A percentile compares a stretch with the other conserved stretches of the same genome.
These are phyloP conservation scores for Harpalus rubripes DNA, from an alignment of 2,888 invertebrate genomes.

Conservation along the genomic window DNA sequence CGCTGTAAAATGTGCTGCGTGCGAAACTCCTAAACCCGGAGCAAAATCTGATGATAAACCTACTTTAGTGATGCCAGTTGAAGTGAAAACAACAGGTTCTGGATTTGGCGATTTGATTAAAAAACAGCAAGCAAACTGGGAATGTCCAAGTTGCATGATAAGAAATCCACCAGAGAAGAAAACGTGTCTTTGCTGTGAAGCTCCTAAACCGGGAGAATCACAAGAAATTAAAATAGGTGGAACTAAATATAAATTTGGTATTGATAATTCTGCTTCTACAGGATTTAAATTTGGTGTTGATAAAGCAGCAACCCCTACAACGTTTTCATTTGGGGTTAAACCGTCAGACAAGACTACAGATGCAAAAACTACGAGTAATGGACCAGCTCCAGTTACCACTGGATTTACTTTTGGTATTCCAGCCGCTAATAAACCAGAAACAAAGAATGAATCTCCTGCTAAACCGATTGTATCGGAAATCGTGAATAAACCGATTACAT, in stretches of 20 bases:
- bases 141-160: conserved; percentile 82
- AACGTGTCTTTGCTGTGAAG: conserved; percentile 82
- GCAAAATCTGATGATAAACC: conserved; percentile 64
- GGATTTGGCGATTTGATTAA: conserved; percentile 70
- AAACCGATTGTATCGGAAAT: neutral
- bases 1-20: conserved; percentile 79
- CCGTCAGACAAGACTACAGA: conserved; percentile 65
- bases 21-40: conserved; percentile 78
- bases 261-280: conserved; percentile 75
- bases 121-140: conserved; percentile 78
- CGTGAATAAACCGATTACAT: conserved; percentile 8
- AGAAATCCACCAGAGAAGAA: conserved; percentile 78
- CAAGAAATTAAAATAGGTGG: conserved; percentile 70
- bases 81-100: conserved; percentile 59
- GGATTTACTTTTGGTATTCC: conserved; percentile 60
- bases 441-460: conserved; percentile 23
- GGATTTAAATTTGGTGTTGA: conserved; percentile 70
- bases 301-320: conserved; percentile 45
- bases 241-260: conserved; percentile 78
- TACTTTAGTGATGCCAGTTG: conserved; percentile 55
- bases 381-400: conserved; percentile 41
- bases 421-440: conserved; percentile 32
- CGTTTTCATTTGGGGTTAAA: conserved; percentile 69
- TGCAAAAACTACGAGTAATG: conserved; percentile 30
- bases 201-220: conserved; percentile 77